Conservation (phyloP, 2,797 vertebrate genomes). For the Labeo calbasu region DNA sequence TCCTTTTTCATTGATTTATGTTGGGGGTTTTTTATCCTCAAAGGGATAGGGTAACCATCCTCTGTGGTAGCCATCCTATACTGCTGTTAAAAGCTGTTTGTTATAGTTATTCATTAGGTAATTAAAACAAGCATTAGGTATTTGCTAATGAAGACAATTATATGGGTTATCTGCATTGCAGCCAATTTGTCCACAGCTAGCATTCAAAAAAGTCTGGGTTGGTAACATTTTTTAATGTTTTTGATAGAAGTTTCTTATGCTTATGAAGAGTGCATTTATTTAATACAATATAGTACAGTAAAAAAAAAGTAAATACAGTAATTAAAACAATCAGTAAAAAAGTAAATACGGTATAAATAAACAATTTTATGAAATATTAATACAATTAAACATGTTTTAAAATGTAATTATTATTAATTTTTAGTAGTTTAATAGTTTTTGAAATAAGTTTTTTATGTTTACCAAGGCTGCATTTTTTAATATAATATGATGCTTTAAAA, state of each 20-base stretch:
- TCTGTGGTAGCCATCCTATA: background rate
- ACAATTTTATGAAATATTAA: too few species aligned
- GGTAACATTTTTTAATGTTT: background rate
- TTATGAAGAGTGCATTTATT: too few species aligned
- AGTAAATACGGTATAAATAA: too few species aligned
- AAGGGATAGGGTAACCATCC: background rate
- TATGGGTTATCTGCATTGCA: background rate
- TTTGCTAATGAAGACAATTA: background rate
- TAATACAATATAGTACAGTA: too few species aligned
- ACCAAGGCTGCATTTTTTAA: background rate
- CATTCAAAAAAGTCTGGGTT: background rate
- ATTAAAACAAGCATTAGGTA: background rate
- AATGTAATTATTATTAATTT: too few species aligned
- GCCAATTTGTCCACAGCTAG: too few species aligned
- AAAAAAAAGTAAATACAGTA: too few species aligned
- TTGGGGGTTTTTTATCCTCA: background rate
- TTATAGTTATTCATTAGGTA: background rate
- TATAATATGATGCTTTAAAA: too few species aligned
- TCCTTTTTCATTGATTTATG: conserved; percentile 48
- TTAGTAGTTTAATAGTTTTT: too few species aligned
- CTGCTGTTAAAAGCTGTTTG: background rate
- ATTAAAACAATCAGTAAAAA: too few species aligned
- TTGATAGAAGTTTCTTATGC: background rate
- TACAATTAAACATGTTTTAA: too few species aligned
- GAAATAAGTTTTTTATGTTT: background rate